Percentiles rank a stretch among this genome's conserved stretches.
Conservation (phyloP, 2,113 vertebrate genomes). For the Pachypanchax playfairii region DNA sequence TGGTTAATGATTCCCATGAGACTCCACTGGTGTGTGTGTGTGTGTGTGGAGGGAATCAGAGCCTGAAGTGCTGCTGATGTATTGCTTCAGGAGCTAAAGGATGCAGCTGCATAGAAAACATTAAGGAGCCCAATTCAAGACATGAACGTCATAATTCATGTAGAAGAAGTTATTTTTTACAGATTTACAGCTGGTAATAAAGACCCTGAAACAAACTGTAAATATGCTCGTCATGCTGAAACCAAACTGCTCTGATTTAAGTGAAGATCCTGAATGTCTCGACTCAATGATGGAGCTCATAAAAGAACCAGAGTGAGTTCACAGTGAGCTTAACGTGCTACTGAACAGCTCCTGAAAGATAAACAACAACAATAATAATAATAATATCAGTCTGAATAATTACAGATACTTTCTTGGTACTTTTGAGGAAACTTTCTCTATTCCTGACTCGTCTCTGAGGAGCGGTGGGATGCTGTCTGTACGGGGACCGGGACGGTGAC, state of each 20-base stretch:
- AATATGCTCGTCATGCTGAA: constrained; percentile 22
- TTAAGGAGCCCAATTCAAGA: neutral
- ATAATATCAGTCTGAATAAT: too few species aligned
- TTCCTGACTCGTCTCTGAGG: too few species aligned
- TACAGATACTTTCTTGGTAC: too few species aligned
- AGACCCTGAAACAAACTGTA: neutral
- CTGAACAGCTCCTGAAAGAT: too few species aligned
- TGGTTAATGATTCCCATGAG: constrained; percentile 61
- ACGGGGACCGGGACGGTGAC: too few species aligned
- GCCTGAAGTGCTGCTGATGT: constrained; percentile 38
- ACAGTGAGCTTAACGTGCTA: too few species aligned
- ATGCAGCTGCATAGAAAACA: constrained; percentile 20
- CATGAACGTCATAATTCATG: neutral
- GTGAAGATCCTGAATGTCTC: neutral
- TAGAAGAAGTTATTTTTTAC: neutral
- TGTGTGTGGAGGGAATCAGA: constrained; percentile 23
- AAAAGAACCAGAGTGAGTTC: too few species aligned
- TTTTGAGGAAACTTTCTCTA: too few species aligned
- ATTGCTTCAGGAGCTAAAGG: constrained; percentile 30
- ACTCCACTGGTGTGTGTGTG: constrained; percentile 12
- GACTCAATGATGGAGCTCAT: too few species aligned
- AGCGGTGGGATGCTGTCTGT: too few species aligned
- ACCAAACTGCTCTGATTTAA: neutral
- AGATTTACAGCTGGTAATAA: neutral
- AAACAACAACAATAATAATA: too few species aligned